Evolutionary conservation across 2,888 invertebrate species (phyloP).

Genomic region (Pelosia muscerda): DNA sequence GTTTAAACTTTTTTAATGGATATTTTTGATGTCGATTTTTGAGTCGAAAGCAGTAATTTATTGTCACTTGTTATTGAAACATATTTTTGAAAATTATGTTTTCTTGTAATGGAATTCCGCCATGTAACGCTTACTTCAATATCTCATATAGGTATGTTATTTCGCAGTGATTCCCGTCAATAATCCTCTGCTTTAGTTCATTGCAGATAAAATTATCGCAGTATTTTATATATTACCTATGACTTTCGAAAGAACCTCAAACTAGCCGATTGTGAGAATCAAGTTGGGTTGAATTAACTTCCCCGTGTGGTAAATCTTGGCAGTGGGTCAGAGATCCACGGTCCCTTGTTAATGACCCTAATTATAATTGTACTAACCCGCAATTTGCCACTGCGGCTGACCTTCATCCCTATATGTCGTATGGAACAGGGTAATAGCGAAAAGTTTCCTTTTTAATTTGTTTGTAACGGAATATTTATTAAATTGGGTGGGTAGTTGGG

Average conservation of each 20-base stretch:
- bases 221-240: no score
- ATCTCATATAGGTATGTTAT: no score
- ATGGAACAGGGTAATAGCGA: not conserved
- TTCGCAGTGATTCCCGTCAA: no score
- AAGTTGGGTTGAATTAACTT: not conserved
- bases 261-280: not conserved
- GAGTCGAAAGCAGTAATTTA: no score
- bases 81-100: no score
- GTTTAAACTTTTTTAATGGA: not conserved
- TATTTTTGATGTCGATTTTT: no score
- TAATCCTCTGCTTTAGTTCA: no score
- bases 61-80: no score
- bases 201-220: no score
- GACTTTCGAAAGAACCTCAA: not conserved
- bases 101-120: no score
- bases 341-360: constrained; percentile 10
- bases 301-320: not conserved
- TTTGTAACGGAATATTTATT: not conserved
- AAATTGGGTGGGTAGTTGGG: not conserved
- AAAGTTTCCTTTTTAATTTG: constrained; percentile 1
- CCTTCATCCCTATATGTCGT: not conserved
- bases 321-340: not conserved
- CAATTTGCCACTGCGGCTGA: constrained; percentile 5
- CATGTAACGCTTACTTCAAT: no score
- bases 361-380: constrained; percentile 8